These are phyloP conservation scores for Syngnathus scovelli DNA, from an alignment of 2,113 vertebrate genomes.

Conservation along the genomic window DNA sequence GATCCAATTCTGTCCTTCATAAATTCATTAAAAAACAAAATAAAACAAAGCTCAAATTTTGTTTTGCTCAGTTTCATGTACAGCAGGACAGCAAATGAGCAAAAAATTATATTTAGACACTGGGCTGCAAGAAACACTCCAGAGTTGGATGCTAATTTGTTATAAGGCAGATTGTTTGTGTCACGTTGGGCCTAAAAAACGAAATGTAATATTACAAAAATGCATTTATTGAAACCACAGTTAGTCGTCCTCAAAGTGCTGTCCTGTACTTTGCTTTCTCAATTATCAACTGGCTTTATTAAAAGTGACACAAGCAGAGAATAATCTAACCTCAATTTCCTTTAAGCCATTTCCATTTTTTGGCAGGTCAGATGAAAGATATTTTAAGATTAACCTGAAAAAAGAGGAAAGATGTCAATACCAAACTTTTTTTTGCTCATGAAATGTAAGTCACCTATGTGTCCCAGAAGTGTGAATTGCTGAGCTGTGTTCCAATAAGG, in stretches of 20 bases:
- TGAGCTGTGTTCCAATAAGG: not conserved
- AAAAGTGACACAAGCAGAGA: slow-evolving; percentile 4
- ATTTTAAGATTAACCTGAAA: not conserved
- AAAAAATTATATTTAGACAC: slow-evolving; percentile 49
- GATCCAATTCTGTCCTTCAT: slow-evolving; percentile 29
- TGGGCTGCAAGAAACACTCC: slow-evolving; percentile 37
- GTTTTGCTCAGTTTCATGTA: slow-evolving; percentile 21
- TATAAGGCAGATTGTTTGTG: slow-evolving; percentile 45
- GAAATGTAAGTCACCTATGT: not conserved
- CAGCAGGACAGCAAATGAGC: slow-evolving; percentile 33
- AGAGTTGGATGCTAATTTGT: slow-evolving; percentile 43
- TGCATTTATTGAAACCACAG: no score
- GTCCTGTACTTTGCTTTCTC: not conserved
- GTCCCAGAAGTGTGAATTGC: not conserved
- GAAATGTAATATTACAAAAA: not conserved
- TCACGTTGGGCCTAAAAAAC: not conserved
- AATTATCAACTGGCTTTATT: not conserved
- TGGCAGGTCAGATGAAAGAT: not conserved
- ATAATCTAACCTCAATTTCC: slow-evolving; percentile 5
- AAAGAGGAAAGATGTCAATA: not conserved
- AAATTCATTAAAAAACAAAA: slow-evolving; percentile 35
- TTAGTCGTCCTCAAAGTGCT: not conserved
- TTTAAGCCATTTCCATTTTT: not conserved
- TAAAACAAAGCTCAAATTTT: slow-evolving; percentile 24
- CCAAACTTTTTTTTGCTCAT: not conserved